Evolutionary conservation across 2,797 vertebrate species (phyloP).

Genomic region (Salmo trutta): DNA sequence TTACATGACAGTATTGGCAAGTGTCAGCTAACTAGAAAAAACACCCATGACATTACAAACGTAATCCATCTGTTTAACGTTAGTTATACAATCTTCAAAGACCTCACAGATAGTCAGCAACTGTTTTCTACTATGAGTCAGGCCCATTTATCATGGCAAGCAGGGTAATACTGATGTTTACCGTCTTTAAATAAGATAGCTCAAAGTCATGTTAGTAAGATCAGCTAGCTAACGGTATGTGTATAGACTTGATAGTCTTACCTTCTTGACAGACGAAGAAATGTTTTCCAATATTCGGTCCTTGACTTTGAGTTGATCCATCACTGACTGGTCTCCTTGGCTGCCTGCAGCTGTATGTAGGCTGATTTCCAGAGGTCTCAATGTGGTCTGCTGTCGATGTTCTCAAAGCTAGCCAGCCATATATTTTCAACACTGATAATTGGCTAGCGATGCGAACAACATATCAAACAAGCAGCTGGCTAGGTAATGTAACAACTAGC

Average conservation of each 20-base stretch:
- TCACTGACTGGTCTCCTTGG: constrained; percentile 71
- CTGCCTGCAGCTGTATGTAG: constrained; percentile 71
- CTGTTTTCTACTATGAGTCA: not conserved
- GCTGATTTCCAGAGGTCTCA: constrained; percentile 62
- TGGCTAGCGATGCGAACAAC: no score
- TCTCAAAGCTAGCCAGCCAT: constrained; percentile 8
- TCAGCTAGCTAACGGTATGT: no score
- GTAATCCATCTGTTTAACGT: not conserved
- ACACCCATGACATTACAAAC: not conserved
- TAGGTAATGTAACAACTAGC: no score
- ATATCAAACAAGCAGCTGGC: no score
- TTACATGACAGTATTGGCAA: not conserved
- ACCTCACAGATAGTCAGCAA: not conserved
- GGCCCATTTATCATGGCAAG: constrained; percentile 6
- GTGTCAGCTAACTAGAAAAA: not conserved
- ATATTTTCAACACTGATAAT: not conserved
- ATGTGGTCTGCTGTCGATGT: constrained; percentile 18
- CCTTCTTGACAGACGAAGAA: constrained; percentile 95
- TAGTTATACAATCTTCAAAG: not conserved
- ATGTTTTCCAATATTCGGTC: constrained; percentile 97
- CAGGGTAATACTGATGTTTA: not conserved
- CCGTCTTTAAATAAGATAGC: not conserved
- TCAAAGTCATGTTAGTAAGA: no score
- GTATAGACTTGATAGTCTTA: constrained; percentile 56
- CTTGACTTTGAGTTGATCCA: constrained; percentile 95